Base-by-base conservation (phyloP, 2,797 vertebrate species). In the Gila robusta region DNA sequence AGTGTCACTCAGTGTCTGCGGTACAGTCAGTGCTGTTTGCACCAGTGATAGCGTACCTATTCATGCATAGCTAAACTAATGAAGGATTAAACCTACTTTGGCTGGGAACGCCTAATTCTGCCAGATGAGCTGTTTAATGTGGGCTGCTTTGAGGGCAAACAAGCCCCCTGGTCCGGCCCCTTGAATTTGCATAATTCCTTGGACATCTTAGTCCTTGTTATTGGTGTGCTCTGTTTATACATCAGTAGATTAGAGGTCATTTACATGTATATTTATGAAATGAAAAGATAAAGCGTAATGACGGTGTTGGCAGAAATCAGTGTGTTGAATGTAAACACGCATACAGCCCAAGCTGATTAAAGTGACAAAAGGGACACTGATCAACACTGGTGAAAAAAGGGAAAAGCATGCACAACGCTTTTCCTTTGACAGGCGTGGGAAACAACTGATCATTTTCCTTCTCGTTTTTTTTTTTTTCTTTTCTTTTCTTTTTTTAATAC, bases 251-350 rank as follows among this genome's bases (percentile, higher is more conserved):
- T 90, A 90, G 88, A 70, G 83, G 84, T 87, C 87, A 92, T 92
- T 89, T 81, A 73, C 91, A 89, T 90, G 91, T 89, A 87, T 89
- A 47, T 88, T 81, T 70, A 85, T 83, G 62, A 89, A 93, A 91
- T 89, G 88, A 93, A 91, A 91, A 89, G 91, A 93, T 93, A 92
- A 92, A 87, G 86, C 67, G 21, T 88, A 89, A 90, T 88, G 62
- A 77, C 82, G 52, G 72, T 79, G 82, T 74, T 89, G 87, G 85
- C 87, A 88, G 84, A 73, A 88, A 87, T 84, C 28, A 76, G 86
- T 77, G 73, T 47, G 82, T 67, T 70, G 83, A 86, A 86, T 82
- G 69, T 84, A 82, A 88, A 84, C 83, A 86, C 64, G 44, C 59
- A 47, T 44, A 39, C 59, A 83, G 49, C 76, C 69, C 83, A 87